Conservation (phyloP, 2,797 vertebrate genomes). For the Tauraco hartlaubi region DNA sequence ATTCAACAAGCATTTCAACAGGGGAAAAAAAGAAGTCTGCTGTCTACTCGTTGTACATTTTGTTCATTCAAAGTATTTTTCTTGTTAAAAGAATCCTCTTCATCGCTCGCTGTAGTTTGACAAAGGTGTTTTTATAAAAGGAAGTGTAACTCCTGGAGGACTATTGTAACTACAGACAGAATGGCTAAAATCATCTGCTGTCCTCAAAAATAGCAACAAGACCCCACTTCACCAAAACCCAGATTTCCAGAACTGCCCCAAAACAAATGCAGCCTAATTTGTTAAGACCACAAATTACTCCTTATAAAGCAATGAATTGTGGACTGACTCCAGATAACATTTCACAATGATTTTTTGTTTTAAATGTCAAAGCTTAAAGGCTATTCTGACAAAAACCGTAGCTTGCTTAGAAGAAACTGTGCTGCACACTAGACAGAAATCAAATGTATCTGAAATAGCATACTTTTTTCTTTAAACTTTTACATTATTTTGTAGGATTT, state of each 20-base stretch:
- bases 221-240: neutral
- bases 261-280: neutral
- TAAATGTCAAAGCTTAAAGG: constrained; percentile 50
- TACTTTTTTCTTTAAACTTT: rapidly evolving
- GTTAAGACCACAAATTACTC: neutral
- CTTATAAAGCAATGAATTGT: constrained; percentile 3
- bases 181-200: neutral
- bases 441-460: neutral
- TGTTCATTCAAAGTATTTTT: neutral
- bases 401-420: neutral
- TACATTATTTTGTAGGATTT: neutral
- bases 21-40: neutral
- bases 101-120: neutral
- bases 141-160: neutral
- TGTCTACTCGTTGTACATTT: neutral
- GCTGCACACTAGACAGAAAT: neutral
- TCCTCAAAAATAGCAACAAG: neutral
- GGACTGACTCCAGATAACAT: constrained; percentile 27
- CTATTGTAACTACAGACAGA: neutral
- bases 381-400: neutral
- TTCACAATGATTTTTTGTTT: constrained; percentile 54
- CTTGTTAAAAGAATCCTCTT: constrained; percentile 6
- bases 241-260: neutral
- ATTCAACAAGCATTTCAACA: neutral
- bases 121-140: neutral